Evolutionary conservation across 1,140 invertebrate species (phyloP).

Genomic region (Drosophila miranda): DNA sequence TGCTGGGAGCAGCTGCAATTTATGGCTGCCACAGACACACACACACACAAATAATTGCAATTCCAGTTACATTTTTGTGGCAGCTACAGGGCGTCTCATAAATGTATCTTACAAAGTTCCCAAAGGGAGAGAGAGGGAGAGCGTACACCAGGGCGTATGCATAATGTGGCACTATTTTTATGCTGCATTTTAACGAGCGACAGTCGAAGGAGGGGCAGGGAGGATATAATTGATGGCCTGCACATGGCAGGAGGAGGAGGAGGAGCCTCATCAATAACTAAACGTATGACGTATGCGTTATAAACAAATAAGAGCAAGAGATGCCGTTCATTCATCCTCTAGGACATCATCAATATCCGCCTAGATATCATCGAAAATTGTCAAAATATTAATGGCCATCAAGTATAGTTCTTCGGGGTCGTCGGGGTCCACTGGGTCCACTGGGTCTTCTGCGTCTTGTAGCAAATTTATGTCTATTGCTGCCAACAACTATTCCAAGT

Average conservation of each 20-base stretch:
- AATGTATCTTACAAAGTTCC: conserved; percentile 49
- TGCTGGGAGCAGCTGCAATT: conserved; percentile 29
- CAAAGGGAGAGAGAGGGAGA: conserved; percentile 10
- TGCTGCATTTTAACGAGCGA: conserved; percentile 56
- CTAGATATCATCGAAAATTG: conserved; percentile 59
- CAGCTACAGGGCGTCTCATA: conserved; percentile 8
- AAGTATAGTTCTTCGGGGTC: conserved; percentile 32
- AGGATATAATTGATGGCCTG: conserved; percentile 64
- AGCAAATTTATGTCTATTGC: conserved; percentile 58
- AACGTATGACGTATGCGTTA: conserved; percentile 61
- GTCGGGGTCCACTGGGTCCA: not conserved
- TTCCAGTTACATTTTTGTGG: conserved; percentile 71
- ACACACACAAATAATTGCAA: conserved; percentile 66
- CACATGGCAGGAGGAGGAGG: conserved; percentile 43
- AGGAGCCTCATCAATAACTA: conserved; percentile 63
- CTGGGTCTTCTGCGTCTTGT: conserved; percentile 14
- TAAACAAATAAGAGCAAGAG: conserved; percentile 64
- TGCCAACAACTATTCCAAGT: conserved; percentile 69
- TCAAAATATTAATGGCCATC: conserved; percentile 76
- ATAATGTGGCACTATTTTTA: conserved; percentile 54
- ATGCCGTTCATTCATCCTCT: conserved; percentile 49
- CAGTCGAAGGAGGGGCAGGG: conserved; percentile 3
- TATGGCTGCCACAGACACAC: conserved; percentile 27
- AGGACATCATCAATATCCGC: conserved; percentile 68
- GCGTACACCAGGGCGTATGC: conserved; percentile 54